Evolutionary conservation across 2,797 vertebrate genomes (phyloP).

Genomic region (Trematomus bernacchii): DNA sequence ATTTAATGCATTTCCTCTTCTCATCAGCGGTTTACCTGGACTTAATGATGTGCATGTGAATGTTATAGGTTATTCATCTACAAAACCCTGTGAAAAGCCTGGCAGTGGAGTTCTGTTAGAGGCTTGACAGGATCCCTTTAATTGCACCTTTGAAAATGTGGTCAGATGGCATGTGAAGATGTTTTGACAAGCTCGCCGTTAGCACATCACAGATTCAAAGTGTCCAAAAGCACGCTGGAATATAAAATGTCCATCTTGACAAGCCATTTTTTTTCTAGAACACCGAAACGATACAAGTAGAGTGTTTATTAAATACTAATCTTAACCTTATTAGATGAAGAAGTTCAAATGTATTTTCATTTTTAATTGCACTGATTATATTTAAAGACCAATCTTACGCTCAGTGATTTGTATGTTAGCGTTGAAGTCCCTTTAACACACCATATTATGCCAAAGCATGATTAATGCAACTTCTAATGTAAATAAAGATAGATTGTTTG

Average conservation of each 20-base stretch:
- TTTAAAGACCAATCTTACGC: background rate
- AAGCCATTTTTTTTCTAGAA: background rate
- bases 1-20: background rate
- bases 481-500: conserved; percentile 41
- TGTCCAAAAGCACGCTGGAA: conserved; percentile 1
- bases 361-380: background rate
- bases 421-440: background rate
- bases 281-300: background rate
- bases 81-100: background rate
- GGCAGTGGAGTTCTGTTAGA: background rate
- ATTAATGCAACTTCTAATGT: conserved; percentile 34
- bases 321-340: too few relatives aligned
- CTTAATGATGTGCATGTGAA: background rate
- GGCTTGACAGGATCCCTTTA: conserved; percentile 8
- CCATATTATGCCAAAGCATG: background rate
- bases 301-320: background rate
- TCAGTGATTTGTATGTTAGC: conserved; percentile 1
- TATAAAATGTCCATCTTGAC: conserved; percentile 6
- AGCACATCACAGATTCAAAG: conserved; percentile 32
- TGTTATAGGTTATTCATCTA: background rate
- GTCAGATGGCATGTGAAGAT: conserved; percentile 45
- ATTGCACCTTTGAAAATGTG: conserved; percentile 37
- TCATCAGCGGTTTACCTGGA: background rate
- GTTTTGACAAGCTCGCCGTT: conserved; percentile 15
- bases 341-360: background rate